Conservation (phyloP, 2,113 vertebrate genomes). For the Etheostoma spectabile region DNA sequence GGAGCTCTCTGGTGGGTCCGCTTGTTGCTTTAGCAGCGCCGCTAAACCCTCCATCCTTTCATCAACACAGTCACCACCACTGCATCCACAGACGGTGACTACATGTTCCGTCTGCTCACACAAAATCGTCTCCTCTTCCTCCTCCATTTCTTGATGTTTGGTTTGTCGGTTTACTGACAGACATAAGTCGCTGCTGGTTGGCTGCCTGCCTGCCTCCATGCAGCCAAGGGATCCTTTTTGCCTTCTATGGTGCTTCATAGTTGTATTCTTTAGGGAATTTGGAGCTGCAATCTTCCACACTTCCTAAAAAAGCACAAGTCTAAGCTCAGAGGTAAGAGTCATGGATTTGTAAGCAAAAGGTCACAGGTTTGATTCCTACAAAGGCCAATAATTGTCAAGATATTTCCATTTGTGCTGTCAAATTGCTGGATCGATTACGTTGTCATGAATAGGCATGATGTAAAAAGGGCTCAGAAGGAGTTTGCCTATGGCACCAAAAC, state of each 20-base stretch:
- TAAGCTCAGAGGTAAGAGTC: neutral
- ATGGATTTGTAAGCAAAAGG: neutral
- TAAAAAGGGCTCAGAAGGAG: neutral
- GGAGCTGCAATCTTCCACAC: slow-evolving; percentile 6
- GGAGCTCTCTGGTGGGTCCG: slow-evolving; percentile 35
- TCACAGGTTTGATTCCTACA: neutral
- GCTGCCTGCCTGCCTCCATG: neutral
- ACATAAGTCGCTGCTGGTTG: slow-evolving; percentile 21
- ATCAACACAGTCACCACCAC: slow-evolving; percentile 44
- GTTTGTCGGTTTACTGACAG: slow-evolving; percentile 57
- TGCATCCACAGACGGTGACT: slow-evolving; percentile 79
- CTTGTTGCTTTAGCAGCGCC: slow-evolving; percentile 52
- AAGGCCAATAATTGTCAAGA: neutral
- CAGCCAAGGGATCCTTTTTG: slow-evolving; percentile 16
- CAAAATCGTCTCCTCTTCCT: slow-evolving; percentile 39
- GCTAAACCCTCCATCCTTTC: slow-evolving; percentile 57
- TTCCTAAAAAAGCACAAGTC: slow-evolving; percentile 48
- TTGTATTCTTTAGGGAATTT: neutral
- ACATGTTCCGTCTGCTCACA: slow-evolving; percentile 46
- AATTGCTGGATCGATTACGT: neutral
- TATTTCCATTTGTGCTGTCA: neutral
- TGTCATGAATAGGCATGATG: neutral
- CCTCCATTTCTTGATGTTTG: slow-evolving; percentile 8
- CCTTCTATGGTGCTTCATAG: slow-evolving; percentile 72
- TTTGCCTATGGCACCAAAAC: neutral